These are phyloP conservation scores for Caenorhabditis angaria DNA, from an alignment of 2,888 invertebrate genomes.

Conservation along the genomic window DNA sequence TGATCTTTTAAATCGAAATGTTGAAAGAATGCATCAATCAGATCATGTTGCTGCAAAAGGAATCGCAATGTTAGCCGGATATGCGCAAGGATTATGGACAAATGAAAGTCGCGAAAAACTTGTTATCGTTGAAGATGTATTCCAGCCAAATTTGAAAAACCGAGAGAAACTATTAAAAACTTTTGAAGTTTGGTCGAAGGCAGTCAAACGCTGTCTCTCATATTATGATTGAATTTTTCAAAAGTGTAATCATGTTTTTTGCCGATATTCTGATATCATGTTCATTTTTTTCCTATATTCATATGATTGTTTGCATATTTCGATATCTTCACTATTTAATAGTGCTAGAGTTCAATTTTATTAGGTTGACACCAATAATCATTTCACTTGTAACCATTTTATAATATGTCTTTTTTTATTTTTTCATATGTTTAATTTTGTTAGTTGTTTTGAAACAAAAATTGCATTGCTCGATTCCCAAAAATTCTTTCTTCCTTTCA, in stretches of 20 bases:
- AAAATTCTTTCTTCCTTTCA: too few species aligned
- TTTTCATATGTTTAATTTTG: background rate
- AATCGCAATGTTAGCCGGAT: constrained; percentile 85
- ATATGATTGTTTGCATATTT: background rate
- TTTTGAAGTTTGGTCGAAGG: constrained; percentile 57
- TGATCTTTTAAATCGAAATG: constrained; percentile 81
- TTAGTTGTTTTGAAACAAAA: background rate
- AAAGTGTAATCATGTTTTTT: background rate
- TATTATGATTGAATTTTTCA: constrained; percentile 50
- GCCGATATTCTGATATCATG: background rate
- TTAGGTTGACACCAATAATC: background rate
- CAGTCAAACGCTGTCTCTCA: constrained; percentile 52
- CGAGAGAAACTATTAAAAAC: constrained; percentile 36
- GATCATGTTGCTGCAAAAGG: constrained; percentile 81
- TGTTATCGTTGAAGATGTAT: constrained; percentile 45
- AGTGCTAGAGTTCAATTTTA: background rate
- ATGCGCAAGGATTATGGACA: constrained; percentile 79
- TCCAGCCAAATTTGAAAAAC: constrained; percentile 43
- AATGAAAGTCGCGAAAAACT: constrained; percentile 42
- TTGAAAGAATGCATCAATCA: constrained; percentile 81
- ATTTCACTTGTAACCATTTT: too few species aligned
- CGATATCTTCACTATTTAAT: background rate
- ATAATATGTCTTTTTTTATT: background rate
- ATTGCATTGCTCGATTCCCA: too few species aligned
- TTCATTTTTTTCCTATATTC: constrained; percentile 5